Percentiles rank a stretch among this genome's conserved stretches.
Evolutionary conservation across 2,113 vertebrate genomes (phyloP).

Genomic region (Amphilophus citrinellus): DNA sequence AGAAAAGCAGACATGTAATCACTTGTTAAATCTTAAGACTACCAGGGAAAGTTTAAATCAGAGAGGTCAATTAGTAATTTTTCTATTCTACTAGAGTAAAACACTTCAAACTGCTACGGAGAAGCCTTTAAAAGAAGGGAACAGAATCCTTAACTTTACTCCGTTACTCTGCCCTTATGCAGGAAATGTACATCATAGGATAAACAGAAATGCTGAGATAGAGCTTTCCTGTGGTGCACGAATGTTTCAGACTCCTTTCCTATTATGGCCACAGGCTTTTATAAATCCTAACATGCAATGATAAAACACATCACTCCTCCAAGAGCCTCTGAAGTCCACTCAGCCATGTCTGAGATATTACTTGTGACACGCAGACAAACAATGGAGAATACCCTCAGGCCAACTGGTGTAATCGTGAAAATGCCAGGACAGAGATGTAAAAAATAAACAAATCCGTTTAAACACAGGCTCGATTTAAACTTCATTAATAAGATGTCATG

Average conservation of each 20-base stretch:
- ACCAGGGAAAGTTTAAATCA: not conserved
- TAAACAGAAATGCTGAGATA: conserved; percentile 38
- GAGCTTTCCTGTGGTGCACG: conserved; percentile 30
- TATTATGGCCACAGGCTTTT: conserved; percentile 36
- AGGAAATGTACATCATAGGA: not conserved
- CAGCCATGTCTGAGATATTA: conserved; percentile 56
- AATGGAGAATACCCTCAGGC: conserved; percentile 41
- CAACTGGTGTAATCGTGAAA: conserved; percentile 35
- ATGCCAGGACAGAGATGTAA: not conserved
- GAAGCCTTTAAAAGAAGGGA: not conserved
- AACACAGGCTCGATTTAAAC: not conserved
- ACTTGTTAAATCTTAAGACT: not conserved
- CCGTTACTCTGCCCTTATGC: not conserved
- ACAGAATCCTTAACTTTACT: not conserved
- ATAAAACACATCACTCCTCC: conserved; percentile 56
- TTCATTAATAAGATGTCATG: not conserved
- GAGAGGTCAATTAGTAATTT: conserved; percentile 9
- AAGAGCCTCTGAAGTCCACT: conserved; percentile 57
- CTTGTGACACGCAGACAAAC: conserved; percentile 68
- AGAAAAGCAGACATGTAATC: not conserved
- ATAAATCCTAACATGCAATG: conserved; percentile 44
- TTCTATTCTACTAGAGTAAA: not conserved
- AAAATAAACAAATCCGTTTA: not conserved
- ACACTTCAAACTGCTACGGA: not conserved
- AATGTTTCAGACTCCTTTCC: conserved; percentile 15